Percentiles rank a stretch among this genome's conserved stretches.
These are phyloP conservation scores for Colossoma macropomum DNA, from an alignment of 2,113 vertebrate genomes.

Conservation along the genomic window DNA sequence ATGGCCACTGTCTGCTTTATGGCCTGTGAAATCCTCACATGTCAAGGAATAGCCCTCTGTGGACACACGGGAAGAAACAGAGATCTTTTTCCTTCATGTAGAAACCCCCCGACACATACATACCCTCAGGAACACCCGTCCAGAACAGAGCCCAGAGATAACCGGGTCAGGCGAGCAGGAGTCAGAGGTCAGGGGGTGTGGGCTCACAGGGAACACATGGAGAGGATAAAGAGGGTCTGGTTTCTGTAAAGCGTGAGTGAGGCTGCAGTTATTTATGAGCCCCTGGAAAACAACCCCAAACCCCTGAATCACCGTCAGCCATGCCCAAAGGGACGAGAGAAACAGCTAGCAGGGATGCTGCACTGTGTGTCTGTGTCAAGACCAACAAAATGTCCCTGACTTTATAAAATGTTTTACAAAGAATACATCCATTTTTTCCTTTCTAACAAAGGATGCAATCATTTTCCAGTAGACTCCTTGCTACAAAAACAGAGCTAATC, in stretches of 20 bases:
- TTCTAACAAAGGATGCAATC: too few species aligned
- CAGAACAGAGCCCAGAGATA: slow-evolving; percentile 63
- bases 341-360: slow-evolving; percentile 21
- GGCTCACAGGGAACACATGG: slow-evolving; percentile 77
- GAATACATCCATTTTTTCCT: too few species aligned
- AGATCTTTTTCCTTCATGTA: slow-evolving; percentile 11
- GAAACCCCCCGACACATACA: slow-evolving; percentile 30
- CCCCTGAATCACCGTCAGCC: slow-evolving; percentile 38
- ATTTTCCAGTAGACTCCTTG: too few species aligned
- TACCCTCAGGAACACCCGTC: slow-evolving; percentile 36
- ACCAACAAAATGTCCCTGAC: too few species aligned
- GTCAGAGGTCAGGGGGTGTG: slow-evolving; percentile 69
- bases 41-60: slow-evolving; percentile 41
- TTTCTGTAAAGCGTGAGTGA: slow-evolving; percentile 74
- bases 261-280: slow-evolving; percentile 74
- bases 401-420: too few species aligned
- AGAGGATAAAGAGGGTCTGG: slow-evolving; percentile 76
- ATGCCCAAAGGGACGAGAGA: slow-evolving; percentile 29
- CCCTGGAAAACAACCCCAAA: slow-evolving; percentile 58
- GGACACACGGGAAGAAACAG: slow-evolving; percentile 11
- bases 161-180: slow-evolving; percentile 64
- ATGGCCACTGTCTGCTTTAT: slow-evolving; percentile 63
- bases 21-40: slow-evolving; percentile 71
- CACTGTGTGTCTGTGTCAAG: not conserved
- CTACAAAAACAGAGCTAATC: too few species aligned